Base-by-base conservation (phyloP, 2,888 invertebrate species). In the Dascillus cervinus region DNA sequence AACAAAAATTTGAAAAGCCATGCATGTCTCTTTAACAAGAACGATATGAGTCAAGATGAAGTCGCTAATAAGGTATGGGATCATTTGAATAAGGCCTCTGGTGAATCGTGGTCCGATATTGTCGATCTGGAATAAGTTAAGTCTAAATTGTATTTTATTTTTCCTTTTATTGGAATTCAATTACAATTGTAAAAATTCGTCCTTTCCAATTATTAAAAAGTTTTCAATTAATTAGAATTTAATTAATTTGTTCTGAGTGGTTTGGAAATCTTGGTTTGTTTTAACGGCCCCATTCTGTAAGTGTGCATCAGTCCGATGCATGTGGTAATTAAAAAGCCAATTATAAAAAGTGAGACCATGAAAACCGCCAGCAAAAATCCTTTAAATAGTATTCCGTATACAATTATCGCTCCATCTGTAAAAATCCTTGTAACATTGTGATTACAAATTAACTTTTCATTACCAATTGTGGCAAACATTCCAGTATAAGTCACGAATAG, bases 351-450 rank as follows among this genome's bases (percentile, higher is more conserved):
- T 10, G 9, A 14, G 9, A 29, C 3, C 3, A 29, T n/a, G 9
- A 34, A 26, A n/a, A 22, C 20, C 9, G 25, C 22, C 6, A 34
- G 14, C n/a, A 34, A 13, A 29, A 29, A 29, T 26, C 34, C 34
- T 26, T 26, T 34, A 11, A 34, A 22, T 15, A 34, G 8, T 13
- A 34, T 17, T 6, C 14, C 9, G 8, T 34, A 26, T 3, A 34
- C 5, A 13, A 28, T 13, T 3, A 20, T 5, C 4, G 29, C 4
- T 11, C 29, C 29, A 4, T 22, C 34, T 34, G 22, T 22, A 34
- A 34, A 1, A 2, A 23, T 10, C 12, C 8, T 17, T 17, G 8
- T 6, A 17, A 17, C 4, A 17, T 6, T 17, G 6, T n/a, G 19
- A 11, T 15, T 8, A 13, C 13, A 3, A 8, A 21, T 5, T n/a